Percentiles rank a stretch among this genome's conserved stretches.
Conservation (phyloP, 2,797 vertebrate genomes). For the Scleropages formosus region DNA sequence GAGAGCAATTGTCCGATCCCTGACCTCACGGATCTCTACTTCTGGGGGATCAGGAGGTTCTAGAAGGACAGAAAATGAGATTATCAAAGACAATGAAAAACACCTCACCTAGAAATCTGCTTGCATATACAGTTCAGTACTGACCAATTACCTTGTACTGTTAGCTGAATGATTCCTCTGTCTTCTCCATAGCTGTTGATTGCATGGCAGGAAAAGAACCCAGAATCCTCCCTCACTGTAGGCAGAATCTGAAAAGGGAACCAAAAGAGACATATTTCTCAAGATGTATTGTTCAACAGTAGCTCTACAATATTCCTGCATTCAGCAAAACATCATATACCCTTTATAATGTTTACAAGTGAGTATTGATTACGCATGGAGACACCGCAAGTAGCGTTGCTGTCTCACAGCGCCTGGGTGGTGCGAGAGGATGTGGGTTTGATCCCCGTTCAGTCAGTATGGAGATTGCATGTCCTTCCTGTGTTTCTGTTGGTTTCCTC, state of each 20-base stretch:
- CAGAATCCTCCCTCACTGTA: slow-evolving; percentile 94
- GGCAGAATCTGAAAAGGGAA: slow-evolving; percentile 82
- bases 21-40: slow-evolving; percentile 94
- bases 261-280: slow-evolving; percentile 21
- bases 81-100: background rate
- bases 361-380: too few relatives aligned
- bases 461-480: too few relatives aligned
- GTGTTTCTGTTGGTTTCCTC: too few relatives aligned
- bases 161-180: slow-evolving; percentile 96
- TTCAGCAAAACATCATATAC: too few relatives aligned
- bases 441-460: too few relatives aligned
- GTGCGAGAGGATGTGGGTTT: too few relatives aligned
- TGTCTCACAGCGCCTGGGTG: too few relatives aligned
- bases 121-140: background rate
- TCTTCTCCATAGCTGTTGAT: slow-evolving; percentile 99
- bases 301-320: background rate
- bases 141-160: slow-evolving; percentile 85
- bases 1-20: slow-evolving; percentile 92
- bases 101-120: background rate
- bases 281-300: background rate
- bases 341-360: too few relatives aligned
- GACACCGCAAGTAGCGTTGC: too few relatives aligned
- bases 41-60: slow-evolving; percentile 96
- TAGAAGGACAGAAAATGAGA: slow-evolving; percentile 48
- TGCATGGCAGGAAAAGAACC: slow-evolving; percentile 97